Evolutionary conservation across 23 tunicate species (phyloP), one percentile per base, ranked within the genome.

Genomic region (Ascidia mentula): DNA sequence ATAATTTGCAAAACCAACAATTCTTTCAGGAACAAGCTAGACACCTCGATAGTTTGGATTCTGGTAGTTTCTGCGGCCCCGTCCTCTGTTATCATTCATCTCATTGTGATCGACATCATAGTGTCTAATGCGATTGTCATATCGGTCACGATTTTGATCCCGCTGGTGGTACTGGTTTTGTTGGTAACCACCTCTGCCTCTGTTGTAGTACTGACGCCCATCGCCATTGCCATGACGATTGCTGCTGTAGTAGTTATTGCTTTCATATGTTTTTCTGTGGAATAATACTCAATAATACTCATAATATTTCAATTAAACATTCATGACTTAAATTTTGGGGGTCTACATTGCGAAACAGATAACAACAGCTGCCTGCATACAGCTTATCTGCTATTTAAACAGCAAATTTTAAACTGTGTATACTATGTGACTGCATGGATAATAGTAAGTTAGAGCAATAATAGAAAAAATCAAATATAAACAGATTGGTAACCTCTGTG

Each of bases 211-310:
- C 74, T 79, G 84, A 4, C 35, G 31, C 3, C 34, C 78, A n/a
- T 73, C 72, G 31, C 36, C 40, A 36, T 36, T 82, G 84, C 60
- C 69, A 65, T 59, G 45, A 6, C 80, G 80, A 28, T 81, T 75
- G 60, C 81, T 84, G 86, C 38, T 74, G 81, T 84, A 84, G 80
- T 77, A 77, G 81, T 76, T 76, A 45, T 84, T 84, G 89, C 72
- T 85, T 60, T 77, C 82, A 60, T 85, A 78, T 32, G 74, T 84
- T 76, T 76, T 71, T 40, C 88, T 84, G 88, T n/a, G n/a, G n/a
- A n/a, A n/a, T n/a, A n/a, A n/a, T n/a, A n/a, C n/a, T n/a, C n/a
- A n/a, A n/a, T n/a, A n/a, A n/a, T n/a, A n/a, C n/a, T n/a, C n/a
- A n/a, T n/a, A n/a, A n/a, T n/a, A n/a, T n/a, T n/a, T n/a, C n/a